Evolutionary conservation across 2,888 invertebrate genomes (phyloP).

Genomic region (Homarus gammarus): DNA sequence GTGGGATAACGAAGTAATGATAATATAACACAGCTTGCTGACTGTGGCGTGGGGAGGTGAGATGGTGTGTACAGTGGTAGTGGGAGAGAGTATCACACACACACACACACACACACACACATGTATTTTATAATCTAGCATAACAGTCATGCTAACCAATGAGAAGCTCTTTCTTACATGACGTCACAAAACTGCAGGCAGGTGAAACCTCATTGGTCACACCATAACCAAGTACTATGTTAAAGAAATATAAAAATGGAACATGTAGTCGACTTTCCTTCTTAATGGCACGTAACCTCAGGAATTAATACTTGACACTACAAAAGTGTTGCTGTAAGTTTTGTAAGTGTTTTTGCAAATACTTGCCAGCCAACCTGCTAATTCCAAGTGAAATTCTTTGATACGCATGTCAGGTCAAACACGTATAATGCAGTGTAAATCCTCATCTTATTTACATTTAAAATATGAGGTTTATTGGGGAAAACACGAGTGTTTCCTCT

Average conservation of each 20-base stretch:
- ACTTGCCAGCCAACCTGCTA: neutral
- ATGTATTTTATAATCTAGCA: no score
- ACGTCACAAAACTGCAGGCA: neutral
- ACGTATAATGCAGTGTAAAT: constrained; percentile 57
- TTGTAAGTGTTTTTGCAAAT: neutral
- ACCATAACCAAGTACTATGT: neutral
- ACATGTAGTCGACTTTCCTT: neutral
- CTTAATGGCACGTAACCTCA: constrained; percentile 5
- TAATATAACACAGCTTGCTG: no score
- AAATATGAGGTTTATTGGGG: constrained; percentile 54
- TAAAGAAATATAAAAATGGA: neutral
- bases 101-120: no score
- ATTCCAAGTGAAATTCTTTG: neutral
- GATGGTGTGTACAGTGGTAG: no score
- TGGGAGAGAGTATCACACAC: no score
- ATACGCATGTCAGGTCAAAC: constrained; percentile 40
- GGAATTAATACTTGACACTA: constrained; percentile 32
- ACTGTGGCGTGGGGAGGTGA: no score
- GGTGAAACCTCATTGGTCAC: neutral
- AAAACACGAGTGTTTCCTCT: constrained; percentile 52
- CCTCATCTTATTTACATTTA: constrained; percentile 57
- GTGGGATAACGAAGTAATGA: no score
- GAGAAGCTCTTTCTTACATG: neutral
- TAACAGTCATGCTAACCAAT: neutral
- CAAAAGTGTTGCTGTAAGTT: neutral